Evolutionary conservation across 1,140 invertebrate genomes (phyloP), one percentile per base, ranked within the genome.

Genomic region (Proales similis): DNA sequence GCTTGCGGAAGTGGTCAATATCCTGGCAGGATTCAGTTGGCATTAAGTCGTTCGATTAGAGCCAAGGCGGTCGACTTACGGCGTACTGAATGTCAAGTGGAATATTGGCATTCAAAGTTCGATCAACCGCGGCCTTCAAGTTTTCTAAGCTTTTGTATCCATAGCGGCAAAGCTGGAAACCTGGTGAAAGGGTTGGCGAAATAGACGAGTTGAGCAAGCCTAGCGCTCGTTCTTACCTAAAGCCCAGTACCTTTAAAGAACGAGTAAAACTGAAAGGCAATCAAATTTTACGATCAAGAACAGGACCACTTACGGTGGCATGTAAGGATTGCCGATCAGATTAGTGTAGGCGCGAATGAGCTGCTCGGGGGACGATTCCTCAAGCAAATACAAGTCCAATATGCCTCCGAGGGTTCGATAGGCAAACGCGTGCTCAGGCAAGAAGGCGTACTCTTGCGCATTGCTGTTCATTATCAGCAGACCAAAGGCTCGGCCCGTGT

Each of bases 291-390:
- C n/a, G n/a, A n/a, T n/a, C n/a, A n/a, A n/a, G n/a, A n/a, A n/a
- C n/a, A n/a, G n/a, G n/a, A n/a, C n/a, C n/a, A n/a, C n/a, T n/a
- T 80, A 63, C 36, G 79, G 77, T 22, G 78, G 78, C 67, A 80
- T 72, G 51, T 67, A 68, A 2, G 77, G 73, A 4, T 73, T 66
- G 4, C 79, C 79, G 45, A 80, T 70, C 9, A 71, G 67, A 33
- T 68, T 48, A 20, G 64, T 64, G 33, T 26, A 46, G 22, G 43
- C 32, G 24, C 30, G 48, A 42, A 63, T 42, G 39, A 75, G 73
- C 33, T 74, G 67, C 65, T 74, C 75, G 17, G 78, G 77, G 1
- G 66, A 73, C n/a, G 78, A 77, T 6, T 79, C 78, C 0, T 77
- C 67, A 62, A 80, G 76, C 33, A 79, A 67, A 63, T 75, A 79